A percentile compares a stretch with the other conserved stretches of the same genome.
Conservation (phyloP, 2,113 vertebrate species). For the Psettodes erumei region DNA sequence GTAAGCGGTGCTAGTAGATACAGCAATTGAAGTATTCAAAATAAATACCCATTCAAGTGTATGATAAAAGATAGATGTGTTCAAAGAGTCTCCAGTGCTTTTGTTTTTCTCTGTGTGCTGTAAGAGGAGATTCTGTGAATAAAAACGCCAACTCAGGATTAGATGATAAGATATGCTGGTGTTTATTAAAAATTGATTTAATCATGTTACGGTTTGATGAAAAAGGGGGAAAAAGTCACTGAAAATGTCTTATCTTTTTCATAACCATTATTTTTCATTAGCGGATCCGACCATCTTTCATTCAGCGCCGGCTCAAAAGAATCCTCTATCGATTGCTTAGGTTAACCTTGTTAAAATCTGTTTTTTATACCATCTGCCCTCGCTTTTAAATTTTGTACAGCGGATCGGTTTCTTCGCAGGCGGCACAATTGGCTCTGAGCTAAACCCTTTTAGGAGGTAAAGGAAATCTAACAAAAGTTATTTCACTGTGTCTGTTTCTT, state of each 20-base stretch:
- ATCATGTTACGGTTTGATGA: background rate
- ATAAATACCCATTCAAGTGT: background rate
- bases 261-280: slow-evolving; percentile 23
- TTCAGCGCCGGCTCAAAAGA: slow-evolving; percentile 2
- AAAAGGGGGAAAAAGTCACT: background rate
- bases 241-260: background rate
- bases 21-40: background rate
- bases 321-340: background rate
- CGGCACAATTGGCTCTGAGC: background rate
- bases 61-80: background rate
- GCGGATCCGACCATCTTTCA: background rate
- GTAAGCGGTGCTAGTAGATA: background rate
- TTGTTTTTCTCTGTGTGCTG: background rate
- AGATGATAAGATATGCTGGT: background rate
- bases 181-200: background rate
- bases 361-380: background rate
- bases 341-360: slow-evolving; percentile 10
- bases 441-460: slow-evolving; percentile 3
- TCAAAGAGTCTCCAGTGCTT: background rate
- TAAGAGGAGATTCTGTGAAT: background rate
- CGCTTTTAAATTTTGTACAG: background rate
- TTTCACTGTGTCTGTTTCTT: slow-evolving; percentile 3
- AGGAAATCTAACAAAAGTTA: background rate
- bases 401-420: slow-evolving; percentile 10
- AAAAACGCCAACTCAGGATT: background rate